Conservation (phyloP, 2,113 vertebrate species). For the Centropus unirufus region DNA sequence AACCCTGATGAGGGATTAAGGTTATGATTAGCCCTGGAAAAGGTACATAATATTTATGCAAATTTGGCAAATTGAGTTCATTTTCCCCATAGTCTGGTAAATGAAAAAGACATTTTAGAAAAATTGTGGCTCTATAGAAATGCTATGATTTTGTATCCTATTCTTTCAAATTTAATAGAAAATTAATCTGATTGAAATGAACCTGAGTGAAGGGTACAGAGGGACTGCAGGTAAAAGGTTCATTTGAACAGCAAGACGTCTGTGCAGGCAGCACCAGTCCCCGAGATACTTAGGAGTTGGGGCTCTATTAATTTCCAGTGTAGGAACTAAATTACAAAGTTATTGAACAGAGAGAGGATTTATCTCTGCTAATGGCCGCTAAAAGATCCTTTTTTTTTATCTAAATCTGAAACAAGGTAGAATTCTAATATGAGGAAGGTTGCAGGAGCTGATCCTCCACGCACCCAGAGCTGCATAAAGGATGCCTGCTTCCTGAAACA, state of each 20-base stretch:
- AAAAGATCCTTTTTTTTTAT: conserved; percentile 11
- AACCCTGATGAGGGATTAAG: not conserved
- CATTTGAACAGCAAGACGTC: conserved; percentile 48
- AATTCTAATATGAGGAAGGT: not conserved
- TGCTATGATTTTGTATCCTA: conserved; percentile 50
- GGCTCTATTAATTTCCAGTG: conserved; percentile 66
- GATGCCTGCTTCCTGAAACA: no score
- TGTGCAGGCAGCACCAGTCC: conserved; percentile 36
- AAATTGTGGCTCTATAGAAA: conserved; percentile 50
- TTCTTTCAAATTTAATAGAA: conserved; percentile 68
- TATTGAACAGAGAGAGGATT: conserved; percentile 64
- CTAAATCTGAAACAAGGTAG: not conserved
- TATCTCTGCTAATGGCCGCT: conserved; percentile 55
- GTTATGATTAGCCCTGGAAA: conserved; percentile 59
- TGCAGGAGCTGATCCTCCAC: not conserved
- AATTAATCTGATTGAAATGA: conserved; percentile 65
- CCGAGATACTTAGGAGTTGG: conserved; percentile 31
- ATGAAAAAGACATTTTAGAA: conserved; percentile 69
- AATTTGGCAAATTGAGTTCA: conserved; percentile 67
- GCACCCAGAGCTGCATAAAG: no score
- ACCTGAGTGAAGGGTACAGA: conserved; percentile 39
- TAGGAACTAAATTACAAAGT: conserved; percentile 68
- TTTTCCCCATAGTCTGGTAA: conserved; percentile 55
- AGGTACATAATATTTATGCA: conserved; percentile 68
- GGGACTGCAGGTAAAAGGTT: conserved; percentile 50